Conservation (phyloP, 1,140 invertebrate genomes). For the Holcopasites calliopsidis region DNA sequence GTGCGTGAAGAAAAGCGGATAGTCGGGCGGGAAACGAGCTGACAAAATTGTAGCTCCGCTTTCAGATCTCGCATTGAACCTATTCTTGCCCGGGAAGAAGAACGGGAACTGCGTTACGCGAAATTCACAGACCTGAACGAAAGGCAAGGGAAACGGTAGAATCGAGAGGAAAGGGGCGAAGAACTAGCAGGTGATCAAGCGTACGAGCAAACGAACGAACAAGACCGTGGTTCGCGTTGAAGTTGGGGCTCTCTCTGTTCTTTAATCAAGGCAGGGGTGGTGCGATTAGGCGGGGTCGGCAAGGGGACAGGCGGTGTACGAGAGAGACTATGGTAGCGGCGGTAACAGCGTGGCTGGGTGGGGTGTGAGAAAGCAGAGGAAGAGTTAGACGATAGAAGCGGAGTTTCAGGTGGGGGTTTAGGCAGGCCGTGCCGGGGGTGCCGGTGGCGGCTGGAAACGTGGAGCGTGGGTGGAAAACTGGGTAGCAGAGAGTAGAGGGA, state of each 20-base stretch:
- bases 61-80: no score
- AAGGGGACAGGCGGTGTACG: conserved; percentile 63
- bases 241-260: conserved; percentile 71
- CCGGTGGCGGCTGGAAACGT: conserved; percentile 56
- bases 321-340: conserved; percentile 45
- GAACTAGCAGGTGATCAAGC: conserved; percentile 4
- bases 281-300: conserved; percentile 75
- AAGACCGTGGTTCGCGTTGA: conserved; percentile 49
- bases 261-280: conserved; percentile 77
- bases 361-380: conserved; percentile 37
- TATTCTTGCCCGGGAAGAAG: no score
- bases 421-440: conserved; percentile 54
- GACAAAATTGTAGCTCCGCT: no score
- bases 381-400: conserved; percentile 46
- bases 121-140: not conserved
- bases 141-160: not conserved
- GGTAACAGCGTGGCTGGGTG: conserved; percentile 36
- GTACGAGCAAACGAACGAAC: conserved; percentile 47
- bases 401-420: conserved; percentile 59
- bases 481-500: conserved; percentile 46
- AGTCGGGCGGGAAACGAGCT: no score
- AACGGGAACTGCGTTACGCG: not conserved
- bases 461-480: conserved; percentile 58
- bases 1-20: not conserved
- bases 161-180: not conserved